Base-by-base conservation (phyloP, 2,797 vertebrate genomes). In the Sebastes dallii region DNA sequence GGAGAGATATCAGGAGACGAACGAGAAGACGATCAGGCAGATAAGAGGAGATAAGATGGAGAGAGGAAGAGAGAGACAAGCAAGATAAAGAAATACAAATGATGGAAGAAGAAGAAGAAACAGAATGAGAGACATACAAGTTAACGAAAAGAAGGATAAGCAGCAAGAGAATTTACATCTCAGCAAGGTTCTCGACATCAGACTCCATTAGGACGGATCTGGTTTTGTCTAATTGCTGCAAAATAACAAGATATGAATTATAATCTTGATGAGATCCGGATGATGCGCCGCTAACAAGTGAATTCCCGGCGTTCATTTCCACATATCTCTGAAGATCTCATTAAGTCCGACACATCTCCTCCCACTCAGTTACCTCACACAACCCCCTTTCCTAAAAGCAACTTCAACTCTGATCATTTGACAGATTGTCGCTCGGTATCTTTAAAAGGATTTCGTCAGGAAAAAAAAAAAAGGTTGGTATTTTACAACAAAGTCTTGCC, bases 221-320 rank as follows among this genome's bases (percentile, higher is more conserved):
- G 76, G 66, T 88, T 88, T 77, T n/a, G 71, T 77, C 70, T 91
- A 88, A 93, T 91, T 87, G 86, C 85, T 79, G 76, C 75, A 86
- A 87, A 87, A 91, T 87, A 88, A 81, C 36, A 67, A 79, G 67
- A 86, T 73, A 66, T 75, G 80, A 90, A 86, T 90, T 74, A 86
- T 82, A 78, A 85, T 83, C 58, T 42, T 74, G 74, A 90, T 76
- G 82, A 90, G 84, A 84, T 87, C 72, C 77, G 77, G 88, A 86
- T 62, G 76, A 82, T 74, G 72, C 3, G 14, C 61, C 16, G 52
- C 67, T 87, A 85, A 88, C 72, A 77, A 82, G 72, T 59, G 62
- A 81, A 78, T 84, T 81, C 78, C 67, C 32, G 1, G 18, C 14
- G 2, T 83, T 81, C 66, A 34, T 89, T 74, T 74, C 46, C 66